Evolutionary conservation across 2,113 vertebrate genomes (phyloP).

Genomic region (Argyrosomus japonicus): DNA sequence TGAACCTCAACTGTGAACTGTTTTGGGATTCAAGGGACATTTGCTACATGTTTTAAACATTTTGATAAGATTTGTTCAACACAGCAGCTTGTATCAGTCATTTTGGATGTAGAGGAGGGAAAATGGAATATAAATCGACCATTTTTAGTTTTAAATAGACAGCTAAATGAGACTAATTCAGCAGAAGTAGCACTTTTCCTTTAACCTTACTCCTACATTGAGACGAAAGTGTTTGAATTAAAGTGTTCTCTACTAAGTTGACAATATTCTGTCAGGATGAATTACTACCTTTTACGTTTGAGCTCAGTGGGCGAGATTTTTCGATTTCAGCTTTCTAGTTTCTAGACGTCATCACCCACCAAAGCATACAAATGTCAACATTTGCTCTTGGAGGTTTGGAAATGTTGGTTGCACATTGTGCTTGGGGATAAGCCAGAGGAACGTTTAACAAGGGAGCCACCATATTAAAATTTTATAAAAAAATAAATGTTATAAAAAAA

Average conservation of each 20-base stretch:
- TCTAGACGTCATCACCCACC: slow-evolving; percentile 3
- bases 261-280: slow-evolving; percentile 16
- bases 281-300: slow-evolving; percentile 10
- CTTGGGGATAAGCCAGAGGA: neutral
- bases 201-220: neutral
- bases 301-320: neutral
- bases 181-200: neutral
- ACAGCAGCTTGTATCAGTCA: too few species aligned
- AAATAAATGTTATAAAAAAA: too few species aligned
- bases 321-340: neutral
- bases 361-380: slow-evolving; percentile 44
- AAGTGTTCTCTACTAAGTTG: slow-evolving; percentile 3
- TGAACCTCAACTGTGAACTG: too few species aligned
- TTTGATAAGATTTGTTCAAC: too few species aligned
- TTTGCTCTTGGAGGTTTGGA: slow-evolving; percentile 26
- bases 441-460: neutral
- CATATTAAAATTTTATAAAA: neutral
- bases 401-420: slow-evolving; percentile 24
- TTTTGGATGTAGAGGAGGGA: too few species aligned
- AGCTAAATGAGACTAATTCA: neutral
- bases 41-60: too few species aligned
- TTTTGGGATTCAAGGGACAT: too few species aligned
- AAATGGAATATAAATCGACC: neutral
- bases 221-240: neutral
- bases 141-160: neutral